phyloP scores from a whole-genome alignment of 2,113 vertebrate genomes.

The Acanthochromis polyacanthus region DNA sequence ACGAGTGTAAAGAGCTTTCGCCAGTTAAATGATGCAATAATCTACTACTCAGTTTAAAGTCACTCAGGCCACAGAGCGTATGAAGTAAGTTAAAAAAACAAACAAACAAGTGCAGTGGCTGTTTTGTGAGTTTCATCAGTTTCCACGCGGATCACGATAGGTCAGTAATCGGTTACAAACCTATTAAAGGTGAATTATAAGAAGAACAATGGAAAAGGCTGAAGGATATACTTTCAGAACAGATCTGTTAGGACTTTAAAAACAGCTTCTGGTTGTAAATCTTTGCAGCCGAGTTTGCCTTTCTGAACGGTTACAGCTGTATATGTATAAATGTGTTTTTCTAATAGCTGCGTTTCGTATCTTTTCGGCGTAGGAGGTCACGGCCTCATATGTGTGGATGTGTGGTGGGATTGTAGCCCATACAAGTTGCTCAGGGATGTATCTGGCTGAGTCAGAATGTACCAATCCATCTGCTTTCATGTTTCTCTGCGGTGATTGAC shows the following conservation, averaged over 20 bases:
- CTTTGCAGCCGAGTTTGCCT: background rate
- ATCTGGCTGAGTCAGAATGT: conserved; percentile 58
- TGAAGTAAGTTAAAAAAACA: background rate
- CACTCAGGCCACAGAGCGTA: background rate
- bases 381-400: conserved; percentile 31
- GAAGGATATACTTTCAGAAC: conserved; percentile 13
- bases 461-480: conserved; percentile 65
- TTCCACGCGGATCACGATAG: background rate
- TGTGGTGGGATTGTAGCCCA: conserved; percentile 49
- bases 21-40: background rate
- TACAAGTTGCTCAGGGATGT: conserved; percentile 51
- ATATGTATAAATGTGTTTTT: conserved; percentile 35
- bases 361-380: conserved; percentile 37
- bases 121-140: background rate
- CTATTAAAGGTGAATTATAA: background rate
- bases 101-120: background rate
- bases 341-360: conserved; percentile 30
- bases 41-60: background rate
- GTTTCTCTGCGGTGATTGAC: conserved; percentile 66
- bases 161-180: background rate
- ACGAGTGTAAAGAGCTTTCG: background rate
- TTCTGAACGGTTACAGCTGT: conserved; percentile 16
- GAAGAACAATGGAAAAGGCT: background rate
- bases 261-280: conserved; percentile 2
- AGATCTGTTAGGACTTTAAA: background rate